Evolutionary conservation across 2,797 vertebrate genomes (phyloP).

Genomic region (Sarcophilus harrisii): DNA sequence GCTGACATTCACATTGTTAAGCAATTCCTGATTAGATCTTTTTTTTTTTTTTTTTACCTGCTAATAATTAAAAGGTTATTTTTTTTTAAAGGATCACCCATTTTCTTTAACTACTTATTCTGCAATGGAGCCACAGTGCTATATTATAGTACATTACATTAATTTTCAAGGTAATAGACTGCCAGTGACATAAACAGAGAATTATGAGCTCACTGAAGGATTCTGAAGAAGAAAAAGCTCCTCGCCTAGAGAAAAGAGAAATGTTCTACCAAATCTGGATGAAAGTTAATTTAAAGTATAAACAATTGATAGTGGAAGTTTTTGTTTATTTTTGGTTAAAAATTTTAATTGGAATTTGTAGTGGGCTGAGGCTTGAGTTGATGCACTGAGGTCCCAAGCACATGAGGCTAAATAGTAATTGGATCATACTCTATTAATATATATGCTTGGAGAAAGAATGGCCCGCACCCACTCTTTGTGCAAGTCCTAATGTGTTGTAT

Average conservation of each 20-base stretch:
- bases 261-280: slow-evolving; percentile 34
- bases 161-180: slow-evolving; percentile 31
- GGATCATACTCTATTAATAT: too few species aligned
- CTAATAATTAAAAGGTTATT: slow-evolving; percentile 11
- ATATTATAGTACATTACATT: background rate
- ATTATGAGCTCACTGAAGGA: slow-evolving; percentile 53
- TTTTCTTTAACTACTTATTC: slow-evolving; percentile 49
- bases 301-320: background rate
- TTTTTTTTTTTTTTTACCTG: background rate
- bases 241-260: slow-evolving; percentile 27
- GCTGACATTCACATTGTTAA: slow-evolving; percentile 3
- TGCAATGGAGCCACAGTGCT: background rate
- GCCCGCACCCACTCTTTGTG: too few species aligned
- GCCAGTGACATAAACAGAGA: slow-evolving; percentile 25
- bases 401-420: too few species aligned
- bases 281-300: slow-evolving; percentile 50
- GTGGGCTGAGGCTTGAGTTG: too few species aligned
- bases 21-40: background rate
- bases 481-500: too few species aligned
- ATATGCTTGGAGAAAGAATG: too few species aligned
- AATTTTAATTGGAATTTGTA: slow-evolving; percentile 45
- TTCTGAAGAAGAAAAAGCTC: slow-evolving; percentile 11
- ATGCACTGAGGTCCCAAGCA: too few species aligned
- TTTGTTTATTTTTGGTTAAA: slow-evolving; percentile 23
- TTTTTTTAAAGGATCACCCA: slow-evolving; percentile 69